Base-by-base conservation (phyloP, 2,888 invertebrate genomes). In the Branchipolynoe longqiensis region DNA sequence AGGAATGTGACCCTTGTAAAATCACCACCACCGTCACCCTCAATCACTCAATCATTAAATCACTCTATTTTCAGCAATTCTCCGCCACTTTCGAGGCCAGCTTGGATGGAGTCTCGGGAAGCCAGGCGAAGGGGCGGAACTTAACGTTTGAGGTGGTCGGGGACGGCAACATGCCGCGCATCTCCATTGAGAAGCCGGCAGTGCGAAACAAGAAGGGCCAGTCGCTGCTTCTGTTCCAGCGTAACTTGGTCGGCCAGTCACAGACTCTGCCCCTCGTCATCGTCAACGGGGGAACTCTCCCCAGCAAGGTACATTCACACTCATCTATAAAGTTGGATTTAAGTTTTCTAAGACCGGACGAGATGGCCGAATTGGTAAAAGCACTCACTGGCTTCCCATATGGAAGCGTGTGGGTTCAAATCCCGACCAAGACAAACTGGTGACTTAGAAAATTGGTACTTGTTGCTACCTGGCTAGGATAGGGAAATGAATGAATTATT, bases 151-250 rank as follows among this genome's bases (percentile, higher is more conserved):
- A 94, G 87, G 87, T 94, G 36, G 87, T 89, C 4, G 94, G 94
- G 14, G 94, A 94, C 64, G 94, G 94, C 22, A 93, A 93, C 88
- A 90, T 94, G 64, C 94, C 94, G 0, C 88, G 93, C 28, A 91
- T 94, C 78, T 89, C 89, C 31, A 91, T 94, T 8, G 84, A 88
- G 48, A 92, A 92, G 86, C 94, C 94, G 12, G 90, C 90, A 8
- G 89, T 93, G 0, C 89, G 93, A 64, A 94, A 93, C 89, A 93
- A 93, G 91, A 91, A 92, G 82, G 94, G 93, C 83, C 93, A 93
- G 87, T 91, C 94, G 12, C 85, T 94, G 85, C 87, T 93, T 85
- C 88, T 94, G 62, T 94, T 93, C 88, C 92, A 92, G 88, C 91
- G 90, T 83, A 92, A 89, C 82, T 90, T 94, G 82, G 86, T 94